Conservation (phyloP, 1,140 invertebrate species). For the Ganaspis sp. region DNA sequence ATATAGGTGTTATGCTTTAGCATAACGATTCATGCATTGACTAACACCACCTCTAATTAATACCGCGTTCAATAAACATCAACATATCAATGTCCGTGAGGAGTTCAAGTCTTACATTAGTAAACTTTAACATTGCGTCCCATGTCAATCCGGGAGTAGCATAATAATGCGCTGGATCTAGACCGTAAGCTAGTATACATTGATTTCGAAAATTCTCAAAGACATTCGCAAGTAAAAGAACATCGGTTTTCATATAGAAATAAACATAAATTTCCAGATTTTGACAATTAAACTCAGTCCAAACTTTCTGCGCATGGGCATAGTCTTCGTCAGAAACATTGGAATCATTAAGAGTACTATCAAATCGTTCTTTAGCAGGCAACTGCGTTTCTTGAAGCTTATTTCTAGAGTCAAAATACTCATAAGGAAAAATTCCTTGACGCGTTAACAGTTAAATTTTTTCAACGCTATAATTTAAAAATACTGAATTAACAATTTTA, state of each 20-base stretch:
- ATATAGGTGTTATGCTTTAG: too few relatives aligned
- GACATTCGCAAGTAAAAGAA: background rate
- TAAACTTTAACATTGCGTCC: too few relatives aligned
- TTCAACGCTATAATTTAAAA: too few relatives aligned
- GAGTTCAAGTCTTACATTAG: background rate
- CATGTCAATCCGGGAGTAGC: too few relatives aligned
- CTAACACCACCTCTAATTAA: too few relatives aligned
- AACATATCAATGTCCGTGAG: background rate
- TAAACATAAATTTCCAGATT: background rate
- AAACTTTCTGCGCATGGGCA: background rate
- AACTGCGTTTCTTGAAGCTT: background rate
- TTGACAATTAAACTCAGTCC: constrained; percentile 15
- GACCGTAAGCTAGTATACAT: background rate
- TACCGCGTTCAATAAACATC: too few relatives aligned
- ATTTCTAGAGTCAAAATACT: too few relatives aligned
- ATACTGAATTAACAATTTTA: too few relatives aligned
- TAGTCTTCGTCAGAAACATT: background rate
- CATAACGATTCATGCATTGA: too few relatives aligned
- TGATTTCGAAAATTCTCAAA: background rate
- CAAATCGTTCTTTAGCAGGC: background rate
- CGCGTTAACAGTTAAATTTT: too few relatives aligned
- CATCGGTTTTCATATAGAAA: background rate
- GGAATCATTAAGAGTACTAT: background rate
- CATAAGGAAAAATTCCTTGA: too few relatives aligned
- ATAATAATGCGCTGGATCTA: too few relatives aligned